Conservation (phyloP, 2,797 vertebrate genomes). For the Gambelia wislizenii region DNA sequence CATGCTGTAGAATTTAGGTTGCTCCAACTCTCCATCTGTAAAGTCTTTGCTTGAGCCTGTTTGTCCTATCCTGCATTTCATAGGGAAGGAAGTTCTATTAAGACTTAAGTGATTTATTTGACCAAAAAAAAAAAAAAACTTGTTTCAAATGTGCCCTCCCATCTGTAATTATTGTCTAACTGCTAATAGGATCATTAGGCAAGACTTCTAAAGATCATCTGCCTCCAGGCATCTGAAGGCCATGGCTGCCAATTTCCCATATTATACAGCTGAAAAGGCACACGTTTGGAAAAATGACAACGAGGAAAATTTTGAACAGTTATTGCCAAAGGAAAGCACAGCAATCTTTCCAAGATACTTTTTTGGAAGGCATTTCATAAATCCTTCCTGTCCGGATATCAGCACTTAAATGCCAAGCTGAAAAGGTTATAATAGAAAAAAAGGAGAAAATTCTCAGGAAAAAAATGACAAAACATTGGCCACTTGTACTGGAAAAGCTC, state of each 20-base stretch:
- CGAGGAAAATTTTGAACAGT: constrained; percentile 36
- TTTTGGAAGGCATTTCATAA: constrained; percentile 18
- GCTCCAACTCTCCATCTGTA: neutral
- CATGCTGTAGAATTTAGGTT: neutral
- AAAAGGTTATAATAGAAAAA: constrained; percentile 1
- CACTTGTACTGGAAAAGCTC: constrained; percentile 12
- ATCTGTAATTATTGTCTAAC: constrained; percentile 12
- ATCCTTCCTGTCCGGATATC: constrained; percentile 42
- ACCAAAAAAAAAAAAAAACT: neutral
- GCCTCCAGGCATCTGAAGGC: constrained; percentile 22
- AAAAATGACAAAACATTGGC: neutral
- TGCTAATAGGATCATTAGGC: constrained; percentile 35
- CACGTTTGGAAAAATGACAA: neutral
- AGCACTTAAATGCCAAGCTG: constrained; percentile 17
- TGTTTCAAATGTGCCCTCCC: constrained; percentile 22
- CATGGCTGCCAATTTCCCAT: constrained; percentile 24
- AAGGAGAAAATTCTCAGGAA: neutral
- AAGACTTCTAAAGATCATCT: constrained; percentile 30
- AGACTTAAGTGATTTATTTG: constrained; percentile 8
- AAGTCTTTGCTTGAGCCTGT: neutral
- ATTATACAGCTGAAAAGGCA: constrained; percentile 35
- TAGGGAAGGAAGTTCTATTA: constrained; percentile 20
- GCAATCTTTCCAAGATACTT: constrained; percentile 23
- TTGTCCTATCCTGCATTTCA: neutral
- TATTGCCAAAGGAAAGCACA: constrained; percentile 25